These are phyloP conservation scores for Aporrectodea caliginosa DNA, from an alignment of 1,140 invertebrate species.

Conservation along the genomic window DNA sequence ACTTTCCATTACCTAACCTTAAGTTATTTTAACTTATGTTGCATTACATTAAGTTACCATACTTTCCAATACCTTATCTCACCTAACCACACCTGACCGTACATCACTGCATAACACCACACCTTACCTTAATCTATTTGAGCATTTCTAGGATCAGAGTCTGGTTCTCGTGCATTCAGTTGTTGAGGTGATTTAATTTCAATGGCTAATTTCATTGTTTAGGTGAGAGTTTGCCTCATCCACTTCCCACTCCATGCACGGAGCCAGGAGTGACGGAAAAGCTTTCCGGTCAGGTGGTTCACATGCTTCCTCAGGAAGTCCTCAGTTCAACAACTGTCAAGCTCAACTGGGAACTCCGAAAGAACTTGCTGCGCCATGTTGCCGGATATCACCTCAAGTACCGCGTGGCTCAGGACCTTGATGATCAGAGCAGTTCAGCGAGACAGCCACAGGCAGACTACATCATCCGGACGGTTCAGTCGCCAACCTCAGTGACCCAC, in stretches of 20 bases:
- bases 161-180: too few species aligned
- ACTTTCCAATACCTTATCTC: too few species aligned
- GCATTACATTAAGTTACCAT: too few species aligned
- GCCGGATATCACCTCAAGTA: slow-evolving; percentile 92
- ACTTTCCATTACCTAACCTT: too few species aligned
- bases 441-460: slow-evolving; percentile 36
- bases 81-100: too few species aligned
- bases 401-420: slow-evolving; percentile 64
- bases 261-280: slow-evolving; percentile 30
- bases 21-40: too few species aligned
- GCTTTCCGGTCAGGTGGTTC: slow-evolving; percentile 68
- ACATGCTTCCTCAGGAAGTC: slow-evolving; percentile 71
- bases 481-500: slow-evolving; percentile 57
- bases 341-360: slow-evolving; percentile 75
- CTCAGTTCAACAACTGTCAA: slow-evolving; percentile 75
- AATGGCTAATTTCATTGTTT: too few species aligned
- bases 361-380: slow-evolving; percentile 55
- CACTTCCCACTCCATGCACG: slow-evolving; percentile 22
- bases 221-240: too few species aligned
- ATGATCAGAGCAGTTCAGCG: slow-evolving; percentile 22
- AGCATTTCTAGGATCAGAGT: too few species aligned
- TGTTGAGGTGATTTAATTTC: too few species aligned
- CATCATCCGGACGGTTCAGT: slow-evolving; percentile 40
- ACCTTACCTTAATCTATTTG: too few species aligned
- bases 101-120: too few species aligned